Conservation (phyloP, 2,113 vertebrate genomes). For the Cynopterus brachyotis region DNA sequence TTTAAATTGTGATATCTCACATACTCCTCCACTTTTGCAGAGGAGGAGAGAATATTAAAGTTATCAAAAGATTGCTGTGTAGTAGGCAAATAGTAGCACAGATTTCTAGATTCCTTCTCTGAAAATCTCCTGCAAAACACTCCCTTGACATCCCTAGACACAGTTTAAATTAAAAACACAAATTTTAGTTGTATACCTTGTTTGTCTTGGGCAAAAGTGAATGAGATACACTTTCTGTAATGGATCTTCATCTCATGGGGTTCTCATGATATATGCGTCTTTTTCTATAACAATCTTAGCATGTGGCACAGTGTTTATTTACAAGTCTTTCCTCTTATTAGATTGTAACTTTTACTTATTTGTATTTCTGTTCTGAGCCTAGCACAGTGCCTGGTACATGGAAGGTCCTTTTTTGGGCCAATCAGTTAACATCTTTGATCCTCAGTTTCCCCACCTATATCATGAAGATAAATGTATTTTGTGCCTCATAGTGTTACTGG, state of each 20-base stretch:
- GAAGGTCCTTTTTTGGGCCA: neutral
- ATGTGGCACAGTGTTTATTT: neutral
- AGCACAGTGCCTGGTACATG: neutral
- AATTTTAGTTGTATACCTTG: neutral
- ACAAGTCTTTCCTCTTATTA: neutral
- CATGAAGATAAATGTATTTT: neutral
- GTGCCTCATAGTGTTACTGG: neutral
- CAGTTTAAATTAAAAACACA: neutral
- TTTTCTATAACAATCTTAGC: neutral
- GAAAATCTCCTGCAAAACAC: neutral
- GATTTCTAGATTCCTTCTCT: neutral
- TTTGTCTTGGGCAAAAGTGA: neutral
- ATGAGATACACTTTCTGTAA: neutral
- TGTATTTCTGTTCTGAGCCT: neutral
- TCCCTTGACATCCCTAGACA: neutral
- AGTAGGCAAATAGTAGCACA: neutral
- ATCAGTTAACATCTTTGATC: neutral
- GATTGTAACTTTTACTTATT: neutral
- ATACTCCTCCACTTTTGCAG: neutral
- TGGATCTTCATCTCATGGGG: neutral
- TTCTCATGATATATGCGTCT: neutral
- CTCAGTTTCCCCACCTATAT: neutral
- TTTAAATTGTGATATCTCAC: neutral
- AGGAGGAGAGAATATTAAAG: neutral
- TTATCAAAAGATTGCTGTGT: neutral